phyloP scores from a whole-genome alignment of 2,888 invertebrate genomes.

The Calameuta filiformis region DNA sequence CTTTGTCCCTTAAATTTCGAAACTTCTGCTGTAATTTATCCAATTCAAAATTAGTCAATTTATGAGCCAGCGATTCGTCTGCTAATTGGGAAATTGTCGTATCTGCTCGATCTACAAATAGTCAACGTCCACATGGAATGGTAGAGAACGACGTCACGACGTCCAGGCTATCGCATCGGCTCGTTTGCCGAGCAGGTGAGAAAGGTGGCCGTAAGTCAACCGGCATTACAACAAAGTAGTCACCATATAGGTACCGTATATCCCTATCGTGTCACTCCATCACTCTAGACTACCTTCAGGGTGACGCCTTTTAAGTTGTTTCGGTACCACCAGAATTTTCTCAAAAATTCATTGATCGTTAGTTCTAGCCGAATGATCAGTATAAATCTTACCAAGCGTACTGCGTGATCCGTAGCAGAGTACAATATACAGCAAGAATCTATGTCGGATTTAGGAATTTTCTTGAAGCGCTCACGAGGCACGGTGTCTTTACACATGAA shows the following conservation, averaged over 20 bases:
- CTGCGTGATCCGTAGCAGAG: not conserved
- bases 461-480: not conserved
- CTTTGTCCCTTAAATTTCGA: not conserved
- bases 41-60: not conserved
- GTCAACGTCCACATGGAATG: slow-evolving; percentile 34
- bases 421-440: not conserved
- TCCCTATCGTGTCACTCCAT: slow-evolving; percentile 42
- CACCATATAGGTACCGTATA: slow-evolving; percentile 20
- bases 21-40: not conserved
- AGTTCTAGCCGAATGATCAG: not conserved
- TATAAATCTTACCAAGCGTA: not conserved
- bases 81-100: slow-evolving; percentile 28
- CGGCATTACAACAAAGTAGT: slow-evolving; percentile 42
- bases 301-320: not conserved
- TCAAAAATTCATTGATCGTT: not conserved
- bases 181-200: slow-evolving; percentile 46
- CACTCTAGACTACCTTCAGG: slow-evolving; percentile 20
- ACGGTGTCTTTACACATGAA: not conserved
- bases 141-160: slow-evolving; percentile 32
- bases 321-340: not conserved
- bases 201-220: slow-evolving; percentile 38
- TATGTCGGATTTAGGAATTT: not conserved
- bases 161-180: slow-evolving; percentile 19
- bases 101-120: slow-evolving; percentile 26
- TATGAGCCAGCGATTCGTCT: slow-evolving; percentile 6